Conservation (phyloP, 2,888 invertebrate species). For the Ichneumoninae sp. region DNA sequence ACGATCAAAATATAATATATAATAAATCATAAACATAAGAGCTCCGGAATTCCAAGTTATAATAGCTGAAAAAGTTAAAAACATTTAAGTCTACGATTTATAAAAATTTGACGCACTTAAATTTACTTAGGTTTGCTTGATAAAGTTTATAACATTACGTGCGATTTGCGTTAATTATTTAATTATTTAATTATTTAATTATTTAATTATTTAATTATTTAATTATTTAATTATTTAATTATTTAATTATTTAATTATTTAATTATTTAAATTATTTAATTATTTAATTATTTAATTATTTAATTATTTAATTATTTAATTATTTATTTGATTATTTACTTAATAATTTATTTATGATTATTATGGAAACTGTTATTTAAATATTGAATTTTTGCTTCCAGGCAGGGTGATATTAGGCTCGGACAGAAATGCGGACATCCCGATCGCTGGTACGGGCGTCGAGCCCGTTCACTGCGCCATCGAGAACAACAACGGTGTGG, state of each 20-base stretch:
- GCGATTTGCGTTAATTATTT: too few relatives aligned
- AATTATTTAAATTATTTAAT: not conserved
- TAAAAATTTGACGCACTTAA: too few relatives aligned
- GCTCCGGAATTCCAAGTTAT: too few relatives aligned
- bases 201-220: not conserved
- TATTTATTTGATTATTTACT: not conserved
- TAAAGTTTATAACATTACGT: too few relatives aligned
- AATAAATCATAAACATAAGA: too few relatives aligned
- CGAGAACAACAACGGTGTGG: conserved; percentile 93
- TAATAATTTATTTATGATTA: not conserved
- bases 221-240: not conserved
- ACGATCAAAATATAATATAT: too few relatives aligned
- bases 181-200: not conserved
- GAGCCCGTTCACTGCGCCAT: conserved; percentile 94
- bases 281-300: too few relatives aligned
- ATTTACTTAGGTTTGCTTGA: too few relatives aligned
- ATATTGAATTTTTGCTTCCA: conserved; percentile 81
- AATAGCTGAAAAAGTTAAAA: too few relatives aligned
- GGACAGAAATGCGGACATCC: conserved; percentile 92
- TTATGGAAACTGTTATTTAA: not conserved
- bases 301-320: not conserved
- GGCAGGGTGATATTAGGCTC: conserved; percentile 94
- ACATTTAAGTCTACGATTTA: too few relatives aligned
- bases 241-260: not conserved
- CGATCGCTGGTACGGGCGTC: conserved; percentile 94